Evolutionary conservation across 2,888 invertebrate species (phyloP).

Genomic region (Tineola bisselliella): DNA sequence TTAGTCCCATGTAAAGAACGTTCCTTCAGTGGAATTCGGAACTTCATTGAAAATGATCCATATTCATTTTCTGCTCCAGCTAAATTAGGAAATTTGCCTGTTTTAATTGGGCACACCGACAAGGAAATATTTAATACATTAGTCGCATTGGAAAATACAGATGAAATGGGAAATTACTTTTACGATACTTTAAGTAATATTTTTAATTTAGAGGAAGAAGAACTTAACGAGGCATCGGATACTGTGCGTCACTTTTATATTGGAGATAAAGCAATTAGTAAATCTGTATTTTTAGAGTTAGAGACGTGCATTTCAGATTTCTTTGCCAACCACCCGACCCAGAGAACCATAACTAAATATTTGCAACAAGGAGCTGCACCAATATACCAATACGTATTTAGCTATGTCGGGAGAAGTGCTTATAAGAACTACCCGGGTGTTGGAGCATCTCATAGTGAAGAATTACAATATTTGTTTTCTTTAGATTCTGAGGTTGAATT

Average conservation of each 20-base stretch:
- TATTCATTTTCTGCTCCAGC: slow-evolving; percentile 36
- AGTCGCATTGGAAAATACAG: background rate
- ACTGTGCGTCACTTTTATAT: slow-evolving; percentile 45
- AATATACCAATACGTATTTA: slow-evolving; percentile 46
- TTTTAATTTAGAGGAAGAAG: slow-evolving; percentile 38
- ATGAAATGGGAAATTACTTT: slow-evolving; percentile 32
- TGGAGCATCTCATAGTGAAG: slow-evolving; percentile 36
- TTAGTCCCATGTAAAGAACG: slow-evolving; percentile 49
- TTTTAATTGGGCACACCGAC: slow-evolving; percentile 48
- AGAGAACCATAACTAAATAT: slow-evolving; percentile 37
- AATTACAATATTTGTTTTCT: slow-evolving; percentile 41
- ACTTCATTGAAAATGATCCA: slow-evolving; percentile 45
- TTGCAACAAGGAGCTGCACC: slow-evolving; percentile 40
- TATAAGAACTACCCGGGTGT: slow-evolving; percentile 19
- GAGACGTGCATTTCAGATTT: slow-evolving; percentile 49
- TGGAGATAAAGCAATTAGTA: slow-evolving; percentile 40
- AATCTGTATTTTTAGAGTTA: slow-evolving; percentile 28
- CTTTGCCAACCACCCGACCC: slow-evolving; percentile 41
- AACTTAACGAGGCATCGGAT: slow-evolving; percentile 29
- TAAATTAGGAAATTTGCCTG: slow-evolving; percentile 42
- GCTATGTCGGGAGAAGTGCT: slow-evolving; percentile 32
- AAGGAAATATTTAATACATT: slow-evolving; percentile 27
- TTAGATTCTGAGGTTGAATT: slow-evolving; percentile 18
- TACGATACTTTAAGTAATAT: slow-evolving; percentile 35
- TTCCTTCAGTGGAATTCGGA: slow-evolving; percentile 47